phyloP scores from a whole-genome alignment of 2,888 invertebrate species.

The Mongoloraphidia duomilia region DNA sequence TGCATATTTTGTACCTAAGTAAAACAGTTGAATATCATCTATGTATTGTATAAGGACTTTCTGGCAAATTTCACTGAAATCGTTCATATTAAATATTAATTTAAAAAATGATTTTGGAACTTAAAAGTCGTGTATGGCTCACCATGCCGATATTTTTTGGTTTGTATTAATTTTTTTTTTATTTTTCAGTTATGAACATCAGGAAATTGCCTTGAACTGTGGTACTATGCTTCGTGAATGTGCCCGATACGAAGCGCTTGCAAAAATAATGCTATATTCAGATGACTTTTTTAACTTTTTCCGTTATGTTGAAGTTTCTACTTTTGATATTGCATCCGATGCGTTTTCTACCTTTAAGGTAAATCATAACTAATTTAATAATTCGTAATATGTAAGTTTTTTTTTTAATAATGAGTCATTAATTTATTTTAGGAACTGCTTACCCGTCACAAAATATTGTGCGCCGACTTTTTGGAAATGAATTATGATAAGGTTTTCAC shows the following conservation, averaged over 20 bases:
- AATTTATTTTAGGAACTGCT: constrained; percentile 56
- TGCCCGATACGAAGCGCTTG: constrained; percentile 93
- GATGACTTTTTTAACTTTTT: constrained; percentile 99
- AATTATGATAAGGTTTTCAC: constrained; percentile 98
- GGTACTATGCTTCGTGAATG: constrained; percentile 99
- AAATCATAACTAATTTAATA: constrained; percentile 9
- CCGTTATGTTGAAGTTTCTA: constrained; percentile 97
- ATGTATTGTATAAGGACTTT: no score
- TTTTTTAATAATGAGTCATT: constrained; percentile 20
- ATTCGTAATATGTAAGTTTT: constrained; percentile 10
- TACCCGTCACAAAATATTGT: constrained; percentile 87
- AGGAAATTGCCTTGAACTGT: constrained; percentile 97
- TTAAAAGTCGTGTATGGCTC: no score
- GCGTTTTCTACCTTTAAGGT: constrained; percentile 99
- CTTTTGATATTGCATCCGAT: constrained; percentile 99
- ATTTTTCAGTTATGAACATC: constrained; percentile 79
- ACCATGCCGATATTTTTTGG: constrained; percentile 1
- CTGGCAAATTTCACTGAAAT: no score
- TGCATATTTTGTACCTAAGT: background rate
- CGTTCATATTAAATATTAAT: no score
- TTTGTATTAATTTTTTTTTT: constrained; percentile 7
- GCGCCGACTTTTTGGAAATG: constrained; percentile 95
- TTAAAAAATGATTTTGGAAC: no score
- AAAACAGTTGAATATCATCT: no score
- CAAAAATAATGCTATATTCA: constrained; percentile 95